Percentiles rank a stretch among this genome's conserved stretches.
Evolutionary conservation across 1,140 invertebrate species (phyloP).

Genomic region (Atta texana): DNA sequence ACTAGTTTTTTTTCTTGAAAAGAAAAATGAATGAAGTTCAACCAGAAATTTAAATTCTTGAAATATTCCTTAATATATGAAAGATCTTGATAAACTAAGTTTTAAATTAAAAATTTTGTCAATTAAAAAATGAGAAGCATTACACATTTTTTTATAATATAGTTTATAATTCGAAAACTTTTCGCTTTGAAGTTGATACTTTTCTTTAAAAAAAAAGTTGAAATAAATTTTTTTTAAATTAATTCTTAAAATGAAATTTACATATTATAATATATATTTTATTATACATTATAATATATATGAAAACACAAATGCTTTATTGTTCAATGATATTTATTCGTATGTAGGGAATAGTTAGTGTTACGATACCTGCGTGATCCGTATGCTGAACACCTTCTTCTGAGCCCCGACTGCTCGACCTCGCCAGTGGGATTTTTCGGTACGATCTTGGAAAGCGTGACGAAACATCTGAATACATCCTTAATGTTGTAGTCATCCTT

Average conservation of each 20-base stretch:
- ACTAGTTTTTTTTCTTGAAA: neutral
- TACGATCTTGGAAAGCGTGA: slow-evolving; percentile 90
- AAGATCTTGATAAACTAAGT: neutral
- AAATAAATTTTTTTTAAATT: neutral
- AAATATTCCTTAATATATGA: neutral
- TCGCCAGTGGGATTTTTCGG: slow-evolving; percentile 87
- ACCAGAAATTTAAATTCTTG: neutral
- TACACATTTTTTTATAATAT: neutral
- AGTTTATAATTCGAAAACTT: neutral
- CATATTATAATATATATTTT: neutral
- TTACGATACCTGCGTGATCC: slow-evolving; percentile 84
- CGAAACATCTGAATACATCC: slow-evolving; percentile 91
- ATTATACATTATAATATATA: neutral
- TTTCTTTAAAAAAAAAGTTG: neutral
- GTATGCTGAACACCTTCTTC: slow-evolving; percentile 91
- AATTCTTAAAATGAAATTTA: neutral
- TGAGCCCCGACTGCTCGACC: slow-evolving; percentile 88
- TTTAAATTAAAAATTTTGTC: neutral
- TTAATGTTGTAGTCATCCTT: slow-evolving; percentile 93
- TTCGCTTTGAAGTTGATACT: neutral
- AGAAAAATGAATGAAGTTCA: neutral
- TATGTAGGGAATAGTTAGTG: neutral
- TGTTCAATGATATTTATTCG: neutral
- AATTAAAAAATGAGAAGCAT: neutral
- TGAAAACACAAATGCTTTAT: neutral